phyloP scores from a whole-genome alignment of 2,888 invertebrate species.

The Cerastis rubricosa region DNA sequence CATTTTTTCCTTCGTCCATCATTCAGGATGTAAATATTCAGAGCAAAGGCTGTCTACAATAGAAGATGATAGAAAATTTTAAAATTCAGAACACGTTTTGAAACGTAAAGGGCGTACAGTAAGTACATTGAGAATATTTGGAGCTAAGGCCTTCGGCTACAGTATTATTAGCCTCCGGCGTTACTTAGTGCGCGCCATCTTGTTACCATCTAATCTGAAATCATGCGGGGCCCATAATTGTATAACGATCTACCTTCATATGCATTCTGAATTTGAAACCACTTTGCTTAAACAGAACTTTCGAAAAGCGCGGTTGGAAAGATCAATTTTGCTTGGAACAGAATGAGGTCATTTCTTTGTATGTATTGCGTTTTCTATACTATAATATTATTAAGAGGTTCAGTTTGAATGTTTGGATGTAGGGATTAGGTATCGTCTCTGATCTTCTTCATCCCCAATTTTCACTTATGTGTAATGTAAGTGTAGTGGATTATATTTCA shows the following conservation, averaged over 20 bases:
- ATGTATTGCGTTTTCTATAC: not conserved
- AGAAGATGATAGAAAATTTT: not conserved
- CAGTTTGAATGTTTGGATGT: not conserved
- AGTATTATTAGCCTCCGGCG: not conserved
- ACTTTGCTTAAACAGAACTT: not conserved
- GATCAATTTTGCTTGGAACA: not conserved
- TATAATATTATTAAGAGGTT: not conserved
- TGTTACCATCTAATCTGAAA: constrained; percentile 34
- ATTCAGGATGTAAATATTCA: not conserved
- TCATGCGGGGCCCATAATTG: not conserved
- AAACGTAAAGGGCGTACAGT: constrained; percentile 4
- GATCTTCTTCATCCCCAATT: not conserved
- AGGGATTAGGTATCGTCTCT: not conserved
- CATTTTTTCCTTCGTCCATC: not conserved
- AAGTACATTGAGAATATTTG: not conserved
- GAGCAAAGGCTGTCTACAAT: not conserved
- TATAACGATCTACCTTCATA: not conserved
- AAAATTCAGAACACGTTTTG: constrained; percentile 15
- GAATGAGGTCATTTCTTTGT: not conserved
- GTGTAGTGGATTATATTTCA: no score
- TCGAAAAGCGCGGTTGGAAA: not conserved
- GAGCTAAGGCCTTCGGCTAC: not conserved
- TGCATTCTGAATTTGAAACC: not conserved
- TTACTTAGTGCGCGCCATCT: constrained; percentile 17
- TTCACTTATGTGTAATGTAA: no score